Evolutionary conservation across 2,113 vertebrate species (phyloP), one percentile per base, ranked within the genome.

Genomic region (Anser brachyrhynchus): DNA sequence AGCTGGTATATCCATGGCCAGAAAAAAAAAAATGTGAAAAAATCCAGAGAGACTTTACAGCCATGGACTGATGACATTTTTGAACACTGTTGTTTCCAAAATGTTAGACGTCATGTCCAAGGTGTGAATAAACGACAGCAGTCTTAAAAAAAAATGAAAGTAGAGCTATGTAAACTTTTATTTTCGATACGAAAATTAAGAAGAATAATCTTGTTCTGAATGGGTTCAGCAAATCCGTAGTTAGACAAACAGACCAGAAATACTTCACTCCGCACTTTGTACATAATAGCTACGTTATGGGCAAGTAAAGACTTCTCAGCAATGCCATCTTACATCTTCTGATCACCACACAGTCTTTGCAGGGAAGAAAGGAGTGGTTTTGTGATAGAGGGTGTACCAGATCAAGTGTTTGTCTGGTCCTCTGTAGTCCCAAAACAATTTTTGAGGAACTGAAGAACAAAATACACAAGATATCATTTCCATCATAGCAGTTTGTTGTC

Each of bases 331-430:
- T 69, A n/a, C 51, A 11, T 55, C 23, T 70, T 71, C 46, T 64
- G 51, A 67, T 6, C n/a, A 51, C 14, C 37, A 22, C 0, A 1
- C 4, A 31, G 0, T 37, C n/a, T 55, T 78, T 44, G 3, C 46
- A 58, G 12, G 23, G 9, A 59, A 55, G 12, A 62, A 92, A 69
- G 17, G 12, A 59, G 13, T 29, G 26, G 16, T 17, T 62, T 80
- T 91, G 44, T 77, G 41, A 44, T 39, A 70, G 69, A 52, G 13
- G 13, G 54, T 17, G 11, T 33, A 55, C 23, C 2, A 9, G 18
- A 71, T 25, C 16, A 35, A 20, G 21, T 44, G 61, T 23, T 81
- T 20, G 29, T 54, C 21, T 44, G 26, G 11, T 64, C 51, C 69
- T 85, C 37, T 43, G 39, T 37, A 61, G 35, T 37, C 84, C 44